Base-by-base conservation (phyloP, 1,140 invertebrate genomes). In the Homarus americanus region DNA sequence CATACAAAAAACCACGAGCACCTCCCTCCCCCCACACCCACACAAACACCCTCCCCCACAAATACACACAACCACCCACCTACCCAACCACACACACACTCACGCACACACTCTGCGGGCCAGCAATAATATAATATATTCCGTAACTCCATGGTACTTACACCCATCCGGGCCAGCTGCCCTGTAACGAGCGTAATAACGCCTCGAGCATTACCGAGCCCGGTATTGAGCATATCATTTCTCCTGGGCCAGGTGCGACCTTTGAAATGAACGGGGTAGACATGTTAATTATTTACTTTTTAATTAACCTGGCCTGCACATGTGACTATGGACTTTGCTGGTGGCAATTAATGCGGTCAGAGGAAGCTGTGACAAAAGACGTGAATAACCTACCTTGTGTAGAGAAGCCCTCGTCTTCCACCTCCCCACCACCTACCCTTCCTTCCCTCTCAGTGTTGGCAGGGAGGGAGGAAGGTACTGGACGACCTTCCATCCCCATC, bases 241-340 rank as follows among this genome's bases (percentile, higher is more conserved):
- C 38, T 36, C 41, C 49, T 32, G 32, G 49, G 5, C 79, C 79
- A 82, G 79, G 79, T 82, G 79, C 49, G 28, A 63, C 49, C 32
- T 82, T 63, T 82, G 79, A 36, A 63, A 63, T 63, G 49, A 58
- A n/a, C 49, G 79, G 79, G 38, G 75, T 38, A 63, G 79, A 28
- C 38, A 63, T 63, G 58, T 82, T 82, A 63, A 82, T 82, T 82
- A 82, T 82, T 53, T 63, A 82, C 53, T 82, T 63, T 82, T 69
- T 82, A 82, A 82, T 82, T 82, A 82, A 63, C 12, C 79, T 24
- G n/a, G 3, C 4, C 63, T 32, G 24, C 63, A 69, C n/a, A 28
- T 69, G 63, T 69, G 9, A 28, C 63, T 28, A 69, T 69, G 63
- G 32, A 69, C n/a, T 69, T 69, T 24, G 63, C 63, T n/a, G 9